These are phyloP conservation scores for Lydus trimaculatus DNA, from an alignment of 2,888 invertebrate genomes.

Conservation along the genomic window DNA sequence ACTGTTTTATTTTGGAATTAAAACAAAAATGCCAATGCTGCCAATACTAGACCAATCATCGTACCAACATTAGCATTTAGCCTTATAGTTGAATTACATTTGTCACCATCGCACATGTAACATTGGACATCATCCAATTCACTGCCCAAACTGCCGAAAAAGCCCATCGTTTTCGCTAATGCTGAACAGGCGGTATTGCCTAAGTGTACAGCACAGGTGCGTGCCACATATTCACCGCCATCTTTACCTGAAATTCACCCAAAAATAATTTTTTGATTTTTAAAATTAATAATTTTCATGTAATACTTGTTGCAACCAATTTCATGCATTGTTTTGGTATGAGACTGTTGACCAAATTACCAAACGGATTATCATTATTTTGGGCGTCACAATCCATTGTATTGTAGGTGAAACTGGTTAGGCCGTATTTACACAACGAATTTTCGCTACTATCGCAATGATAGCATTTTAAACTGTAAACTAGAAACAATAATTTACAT, in stretches of 20 bases:
- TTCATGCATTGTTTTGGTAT: conserved; percentile 45
- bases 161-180: conserved; percentile 45
- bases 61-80: conserved; percentile 39
- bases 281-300: background rate
- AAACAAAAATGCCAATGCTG: conserved; percentile 48
- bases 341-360: conserved; percentile 32
- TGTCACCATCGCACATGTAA: conserved; percentile 51
- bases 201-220: conserved; percentile 47
- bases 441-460: conserved; percentile 49
- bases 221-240: conserved; percentile 48
- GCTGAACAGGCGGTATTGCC: conserved; percentile 46
- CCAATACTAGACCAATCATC: conserved; percentile 46
- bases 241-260: conserved; percentile 42
- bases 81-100: conserved; percentile 50
- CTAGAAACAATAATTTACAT: conserved; percentile 32
- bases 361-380: conserved; percentile 38
- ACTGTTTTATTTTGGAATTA: conserved; percentile 36
- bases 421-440: conserved; percentile 46
- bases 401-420: conserved; percentile 49
- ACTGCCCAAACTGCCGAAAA: conserved; percentile 29
- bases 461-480: conserved; percentile 44
- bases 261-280: too few species aligned
- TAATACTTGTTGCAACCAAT: conserved; percentile 49
- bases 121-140: conserved; percentile 42
- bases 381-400: conserved; percentile 47